These are phyloP conservation scores for Lysiphlebus fabarum DNA, from an alignment of 1,140 invertebrate species.

Conservation along the genomic window DNA sequence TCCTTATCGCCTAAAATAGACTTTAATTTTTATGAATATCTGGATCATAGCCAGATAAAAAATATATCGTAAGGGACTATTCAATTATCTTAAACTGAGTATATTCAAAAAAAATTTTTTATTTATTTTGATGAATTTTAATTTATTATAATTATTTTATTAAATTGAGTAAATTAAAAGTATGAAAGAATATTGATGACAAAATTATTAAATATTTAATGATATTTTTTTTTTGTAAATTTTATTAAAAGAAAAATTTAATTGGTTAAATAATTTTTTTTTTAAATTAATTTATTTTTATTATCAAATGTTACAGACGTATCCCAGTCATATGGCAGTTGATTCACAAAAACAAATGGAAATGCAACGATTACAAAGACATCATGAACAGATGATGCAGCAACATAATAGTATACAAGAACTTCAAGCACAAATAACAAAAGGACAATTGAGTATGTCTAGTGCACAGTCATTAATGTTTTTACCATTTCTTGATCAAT, in stretches of 20 bases:
- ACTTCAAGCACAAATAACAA: conserved; percentile 56
- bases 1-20: conserved; percentile 56
- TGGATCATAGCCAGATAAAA: conserved; percentile 48
- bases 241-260: background rate
- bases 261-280: conserved; percentile 3
- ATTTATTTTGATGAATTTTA: background rate
- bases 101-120: no score
- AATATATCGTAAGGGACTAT: conserved; percentile 7
- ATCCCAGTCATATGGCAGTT: conserved; percentile 47
- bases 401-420: conserved; percentile 57
- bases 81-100: background rate
- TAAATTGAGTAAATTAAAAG: background rate
- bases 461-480: conserved; percentile 59
- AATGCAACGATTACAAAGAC: conserved; percentile 55
- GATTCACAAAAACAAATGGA: conserved; percentile 57
- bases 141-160: background rate
- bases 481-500: conserved; percentile 61
- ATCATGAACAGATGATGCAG: conserved; percentile 56
- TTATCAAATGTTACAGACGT: conserved; percentile 40
- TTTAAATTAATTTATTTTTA: conserved; percentile 12
- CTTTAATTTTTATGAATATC: conserved; percentile 51
- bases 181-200: background rate
- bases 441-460: conserved; percentile 46
- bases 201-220: conserved; percentile 4
- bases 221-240: background rate